Evolutionary conservation across 2,113 vertebrate species (phyloP), one percentile per base, ranked within the genome.

Genomic region (Polypterus bichir): DNA sequence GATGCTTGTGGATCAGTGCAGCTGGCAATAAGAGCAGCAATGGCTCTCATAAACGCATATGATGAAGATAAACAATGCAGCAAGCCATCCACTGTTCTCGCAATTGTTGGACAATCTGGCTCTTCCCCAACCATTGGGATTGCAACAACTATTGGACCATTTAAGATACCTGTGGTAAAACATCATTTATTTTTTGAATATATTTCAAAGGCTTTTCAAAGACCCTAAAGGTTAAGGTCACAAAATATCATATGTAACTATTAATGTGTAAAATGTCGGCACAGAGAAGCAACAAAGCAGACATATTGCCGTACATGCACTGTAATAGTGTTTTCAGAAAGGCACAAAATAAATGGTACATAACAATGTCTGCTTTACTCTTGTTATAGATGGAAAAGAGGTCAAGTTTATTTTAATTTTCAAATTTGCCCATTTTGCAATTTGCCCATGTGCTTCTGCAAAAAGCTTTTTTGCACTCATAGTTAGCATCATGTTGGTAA

Each of bases 131-230:
- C 85, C 3, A 86, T 87, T 69, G 79, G 76, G 49, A 81, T 84
- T 48, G 81, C 81, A 61, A 79, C 74, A 51, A 83, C 77, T 54
- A 65, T 86, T 63, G 83, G 81, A 61, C 81, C 79, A 11, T 87
- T 87, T 62, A 65, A 69, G 63, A 83, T 87, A 73, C 83, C 85
- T 48, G 79, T 86, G 79, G 85, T 87, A 64, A 81, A 81, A 77
- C 44, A 27, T 52, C 60, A 27, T 3, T 1, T 63, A 47, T 49
- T 61, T n/a, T 5, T 10, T 9, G 7, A 52, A 52, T 52, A 52
- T 3, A 52, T 52, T 8, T 52, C 51, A 7, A 52, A 10, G 27
- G 27, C 27, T 27, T 27, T 27, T 27, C 27, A 27, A 27, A 27
- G 27, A 2, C 27, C 2, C 27, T 27, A 27, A 27, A 27, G 27